Evolutionary conservation across 2,113 vertebrate species (phyloP), one percentile per base, ranked within the genome.

Genomic region (Nothocercus julius): DNA sequence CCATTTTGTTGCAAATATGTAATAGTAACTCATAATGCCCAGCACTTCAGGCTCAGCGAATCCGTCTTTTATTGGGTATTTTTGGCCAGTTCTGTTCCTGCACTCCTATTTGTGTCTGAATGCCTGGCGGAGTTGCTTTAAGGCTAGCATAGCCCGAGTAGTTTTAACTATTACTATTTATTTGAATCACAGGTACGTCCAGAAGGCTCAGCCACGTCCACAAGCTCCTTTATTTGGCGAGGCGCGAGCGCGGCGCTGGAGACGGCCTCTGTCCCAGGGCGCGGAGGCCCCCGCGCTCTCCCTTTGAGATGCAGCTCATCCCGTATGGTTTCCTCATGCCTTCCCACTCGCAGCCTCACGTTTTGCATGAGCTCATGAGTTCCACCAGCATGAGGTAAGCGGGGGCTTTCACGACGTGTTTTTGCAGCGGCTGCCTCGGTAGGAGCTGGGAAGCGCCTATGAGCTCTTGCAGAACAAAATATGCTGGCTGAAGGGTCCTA

Each of bases 391-490:
- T 54, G 53, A 79, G 18, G 78, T n/a, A 58, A 61, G 5, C 13
- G 59, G 21, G 30, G 64, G 13, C 40, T 67, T 42, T 67, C 30
- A 19, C 40, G 19, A 45, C 20, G 42, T 24, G 11, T 30, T 72
- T 53, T 25, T 72, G 40, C 19, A 49, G 62, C 63, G 17, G 44
- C 44, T 64, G 72, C 38, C 22, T 44, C 63, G 20, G 3, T 27
- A 20, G 70, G 1, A 0, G 17, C 28, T 58, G 34, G 59, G 45
- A 49, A 56, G 11, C 1, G 5, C 20, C 16, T 24, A 22, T 21
- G 22, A 62, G 45, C 11, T 85, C 51, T 59, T 12, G 68, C 64
- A 85, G 53, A 36, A 24, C 6, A 56, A 25, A 53, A 36, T 10
- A 77, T 15, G 36, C 13, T 17, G 9, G 18, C 15, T 20, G 8